These are phyloP conservation scores for Drosophila leonis DNA, from an alignment of 2,888 invertebrate species.

Conservation along the genomic window DNA sequence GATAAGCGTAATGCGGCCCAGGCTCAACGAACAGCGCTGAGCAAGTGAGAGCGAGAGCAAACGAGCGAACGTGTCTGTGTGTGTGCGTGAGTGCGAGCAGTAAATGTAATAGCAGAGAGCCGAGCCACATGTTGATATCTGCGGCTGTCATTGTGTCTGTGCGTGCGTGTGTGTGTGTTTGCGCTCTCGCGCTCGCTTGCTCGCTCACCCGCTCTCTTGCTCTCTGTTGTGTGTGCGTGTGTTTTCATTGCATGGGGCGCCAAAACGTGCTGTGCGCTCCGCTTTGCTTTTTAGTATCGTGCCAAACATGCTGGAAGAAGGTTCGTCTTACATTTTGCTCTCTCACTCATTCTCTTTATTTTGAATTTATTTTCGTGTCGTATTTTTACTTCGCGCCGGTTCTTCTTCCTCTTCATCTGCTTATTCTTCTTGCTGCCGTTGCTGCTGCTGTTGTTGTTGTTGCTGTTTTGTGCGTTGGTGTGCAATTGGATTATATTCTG, in stretches of 20 bases:
- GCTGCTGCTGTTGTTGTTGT: conserved; percentile 22
- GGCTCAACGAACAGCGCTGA: conserved; percentile 46
- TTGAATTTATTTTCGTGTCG: conserved; percentile 30
- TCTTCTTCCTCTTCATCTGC: conserved; percentile 25
- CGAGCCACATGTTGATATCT: conserved; percentile 83
- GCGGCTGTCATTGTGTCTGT: conserved; percentile 22
- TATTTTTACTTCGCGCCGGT: conserved; percentile 50
- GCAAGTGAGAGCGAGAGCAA: conserved; percentile 27
- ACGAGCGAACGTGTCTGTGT: conserved; percentile 14
- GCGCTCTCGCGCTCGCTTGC: conserved; percentile 14
- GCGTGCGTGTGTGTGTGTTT: conserved; percentile 35
- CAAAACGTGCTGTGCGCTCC: conserved; percentile 61
- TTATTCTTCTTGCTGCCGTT: conserved; percentile 20
- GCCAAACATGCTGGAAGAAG: conserved; percentile 83
- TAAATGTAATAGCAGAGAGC: conserved; percentile 42
- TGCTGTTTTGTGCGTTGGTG: conserved; percentile 49
- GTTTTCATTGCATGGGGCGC: conserved; percentile 69
- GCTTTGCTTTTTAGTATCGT: conserved; percentile 72
- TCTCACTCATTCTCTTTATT: conserved; percentile 22
- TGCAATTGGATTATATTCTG: conserved; percentile 71
- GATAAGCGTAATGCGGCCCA: conserved; percentile 81
- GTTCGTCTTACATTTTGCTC: conserved; percentile 72
- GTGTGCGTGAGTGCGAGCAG: conserved; percentile 32
- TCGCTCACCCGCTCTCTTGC: conserved; percentile 16
- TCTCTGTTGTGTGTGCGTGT: conserved; percentile 32